phyloP scores from a whole-genome alignment of 2,888 invertebrate genomes.

The Tetheella fluctuosa region DNA sequence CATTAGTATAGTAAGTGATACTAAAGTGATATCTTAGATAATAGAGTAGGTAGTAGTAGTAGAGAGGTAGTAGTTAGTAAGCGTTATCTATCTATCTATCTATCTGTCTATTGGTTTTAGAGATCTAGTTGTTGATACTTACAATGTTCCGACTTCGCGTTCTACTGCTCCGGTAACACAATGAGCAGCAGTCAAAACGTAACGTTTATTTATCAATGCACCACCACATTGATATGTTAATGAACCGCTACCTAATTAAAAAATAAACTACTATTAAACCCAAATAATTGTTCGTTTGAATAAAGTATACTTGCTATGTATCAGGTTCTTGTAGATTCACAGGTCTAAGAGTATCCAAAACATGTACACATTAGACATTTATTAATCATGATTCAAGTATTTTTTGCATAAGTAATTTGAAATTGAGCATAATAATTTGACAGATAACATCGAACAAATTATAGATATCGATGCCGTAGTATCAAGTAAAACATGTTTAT shows the following conservation, averaged over 20 bases:
- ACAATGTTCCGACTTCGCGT: slow-evolving; percentile 80
- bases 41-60: no score
- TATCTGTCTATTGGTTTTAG: no score
- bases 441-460: background rate
- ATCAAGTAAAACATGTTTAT: background rate
- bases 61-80: no score
- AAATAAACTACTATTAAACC: slow-evolving; percentile 13
- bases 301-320: no score
- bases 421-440: background rate
- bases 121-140: slow-evolving; percentile 55
- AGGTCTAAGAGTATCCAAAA: background rate
- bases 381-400: slow-evolving; percentile 9
- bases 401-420: background rate
- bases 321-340: background rate
- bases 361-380: no score
- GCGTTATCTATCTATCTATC: background rate
- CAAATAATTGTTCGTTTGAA: background rate
- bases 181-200: slow-evolving; percentile 86
- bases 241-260: slow-evolving; percentile 43
- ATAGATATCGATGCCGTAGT: background rate
- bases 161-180: slow-evolving; percentile 82
- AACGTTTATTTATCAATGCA: slow-evolving; percentile 82
- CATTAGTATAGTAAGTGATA: no score
- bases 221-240: slow-evolving; percentile 86
- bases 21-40: no score